Base-by-base conservation (phyloP, 37 sponge, comb jelly and placozoan genomes). In the Spongia lamella region DNA sequence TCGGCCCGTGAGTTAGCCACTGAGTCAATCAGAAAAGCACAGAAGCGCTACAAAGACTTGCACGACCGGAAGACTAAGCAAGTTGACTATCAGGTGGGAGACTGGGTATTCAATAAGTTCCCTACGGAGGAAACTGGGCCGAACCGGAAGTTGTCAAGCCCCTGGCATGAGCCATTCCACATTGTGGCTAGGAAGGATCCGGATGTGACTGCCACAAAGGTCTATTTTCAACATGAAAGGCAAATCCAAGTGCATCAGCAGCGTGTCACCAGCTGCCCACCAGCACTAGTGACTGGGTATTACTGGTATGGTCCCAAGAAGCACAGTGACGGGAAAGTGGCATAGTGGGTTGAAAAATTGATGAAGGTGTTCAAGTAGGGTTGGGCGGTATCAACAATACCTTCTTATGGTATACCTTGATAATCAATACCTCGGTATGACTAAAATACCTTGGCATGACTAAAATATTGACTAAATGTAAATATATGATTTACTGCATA, bases 221-320 rank as follows among this genome's bases (percentile, higher is more conserved):
- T 77, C 29, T 85, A 85, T 33, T 64, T 56, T 27, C 54, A 79
- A 52, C 50, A 78, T 29, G 75, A 79, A 13, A 32, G 20, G 11
- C 37, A 57, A 36, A 71, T 85, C 37, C 79, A 27, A 21, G 74
- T 85, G 0, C 86, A 85, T 52, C 79, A 65, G 5, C 40, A 43
- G 0, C 39, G 79, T 11, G 86, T 79, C 17, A 33, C 37, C 7
- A 3, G 38, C 35, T 78, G 86, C 22, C 79, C 86, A 7, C 33
- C 47, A 21, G 58, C n/a, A 5, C 38, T 85, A 32, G 79, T 79
- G 24, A 9, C 74, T 0, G 74, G 86, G n/a, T 1, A 65, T 56
- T 79, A 51, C 49, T 85, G 79, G 67, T 85, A 86, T 66, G 80
- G 80, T 21, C 39, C 51, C 9, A 61, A 61, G 7, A 30, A 73